Conservation (phyloP, 2,113 vertebrate genomes). For the Sterna hirundo region DNA sequence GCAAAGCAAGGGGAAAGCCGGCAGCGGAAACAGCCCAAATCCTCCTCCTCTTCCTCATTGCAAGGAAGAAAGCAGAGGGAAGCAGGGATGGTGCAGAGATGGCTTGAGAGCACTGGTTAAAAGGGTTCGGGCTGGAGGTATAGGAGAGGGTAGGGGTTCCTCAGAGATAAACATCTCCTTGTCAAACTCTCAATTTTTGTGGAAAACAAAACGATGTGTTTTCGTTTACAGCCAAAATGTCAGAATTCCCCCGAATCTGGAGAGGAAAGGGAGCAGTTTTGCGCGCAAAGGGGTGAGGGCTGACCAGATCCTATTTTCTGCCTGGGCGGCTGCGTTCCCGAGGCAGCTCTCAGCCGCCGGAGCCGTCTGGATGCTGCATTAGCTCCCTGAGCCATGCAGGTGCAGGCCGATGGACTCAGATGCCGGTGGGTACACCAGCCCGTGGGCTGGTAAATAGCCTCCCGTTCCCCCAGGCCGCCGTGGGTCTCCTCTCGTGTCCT, state of each 20-base stretch:
- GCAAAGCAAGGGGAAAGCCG: neutral
- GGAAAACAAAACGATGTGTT: neutral
- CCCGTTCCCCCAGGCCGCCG: rapidly evolving
- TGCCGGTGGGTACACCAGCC: too few species aligned
- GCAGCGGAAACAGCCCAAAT: neutral
- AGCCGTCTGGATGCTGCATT: neutral
- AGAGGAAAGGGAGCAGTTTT: neutral
- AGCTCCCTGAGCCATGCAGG: neutral
- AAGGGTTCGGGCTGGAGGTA: neutral
- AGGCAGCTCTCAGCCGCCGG: neutral
- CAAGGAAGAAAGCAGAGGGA: neutral
- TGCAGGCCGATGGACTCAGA: too few species aligned
- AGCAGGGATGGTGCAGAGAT: neutral
- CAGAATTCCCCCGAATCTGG: neutral
- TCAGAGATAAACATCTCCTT: neutral
- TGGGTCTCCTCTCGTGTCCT: neutral
- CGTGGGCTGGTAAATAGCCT: neutral
- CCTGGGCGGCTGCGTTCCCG: neutral
- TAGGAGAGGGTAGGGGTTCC: neutral
- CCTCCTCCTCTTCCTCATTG: neutral
- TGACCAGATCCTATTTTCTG: neutral
- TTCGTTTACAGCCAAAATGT: neutral
- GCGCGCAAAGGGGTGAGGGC: rapidly evolving
- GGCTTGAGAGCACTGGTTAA: neutral
- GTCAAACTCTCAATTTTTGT: neutral